Percentiles rank a stretch among this genome's conserved stretches.
phyloP scores from a whole-genome alignment of 2,888 invertebrate genomes.

The Suillia variegata region DNA sequence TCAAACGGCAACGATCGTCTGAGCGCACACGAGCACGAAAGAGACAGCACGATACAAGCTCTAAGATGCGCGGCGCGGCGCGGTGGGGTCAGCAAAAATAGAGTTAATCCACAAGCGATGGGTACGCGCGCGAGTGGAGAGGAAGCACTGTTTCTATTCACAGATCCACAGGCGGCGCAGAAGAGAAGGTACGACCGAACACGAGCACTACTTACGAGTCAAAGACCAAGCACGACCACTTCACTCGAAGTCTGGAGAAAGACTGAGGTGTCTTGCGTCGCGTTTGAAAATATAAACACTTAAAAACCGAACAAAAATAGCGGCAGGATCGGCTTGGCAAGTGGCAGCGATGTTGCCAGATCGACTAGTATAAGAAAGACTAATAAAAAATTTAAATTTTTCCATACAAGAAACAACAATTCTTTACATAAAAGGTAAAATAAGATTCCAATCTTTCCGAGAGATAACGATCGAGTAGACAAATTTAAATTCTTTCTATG shows the following conservation, averaged over 20 bases:
- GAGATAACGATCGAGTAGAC: no score
- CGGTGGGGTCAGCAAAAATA: slow-evolving; percentile 7
- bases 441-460: no score
- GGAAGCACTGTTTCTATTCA: not conserved
- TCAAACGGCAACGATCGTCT: not conserved
- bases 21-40: slow-evolving; percentile 15
- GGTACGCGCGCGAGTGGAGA: not conserved
- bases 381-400: no score
- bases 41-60: slow-evolving; percentile 27
- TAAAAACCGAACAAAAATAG: slow-evolving; percentile 25
- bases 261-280: slow-evolving; percentile 54
- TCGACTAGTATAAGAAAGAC: no score
- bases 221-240: slow-evolving; percentile 41
- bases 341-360: no score
- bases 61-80: slow-evolving; percentile 1
- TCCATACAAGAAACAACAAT: no score
- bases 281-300: slow-evolving; percentile 36
- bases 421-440: no score
- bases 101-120: slow-evolving; percentile 8
- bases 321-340: slow-evolving; percentile 6
- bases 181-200: slow-evolving; percentile 17
- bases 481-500: no score
- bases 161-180: not conserved
- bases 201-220: slow-evolving; percentile 28
- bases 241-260: slow-evolving; percentile 60